These are phyloP conservation scores for Emydura subglobosa DNA, from an alignment of 2,113 vertebrate species.

Conservation along the genomic window DNA sequence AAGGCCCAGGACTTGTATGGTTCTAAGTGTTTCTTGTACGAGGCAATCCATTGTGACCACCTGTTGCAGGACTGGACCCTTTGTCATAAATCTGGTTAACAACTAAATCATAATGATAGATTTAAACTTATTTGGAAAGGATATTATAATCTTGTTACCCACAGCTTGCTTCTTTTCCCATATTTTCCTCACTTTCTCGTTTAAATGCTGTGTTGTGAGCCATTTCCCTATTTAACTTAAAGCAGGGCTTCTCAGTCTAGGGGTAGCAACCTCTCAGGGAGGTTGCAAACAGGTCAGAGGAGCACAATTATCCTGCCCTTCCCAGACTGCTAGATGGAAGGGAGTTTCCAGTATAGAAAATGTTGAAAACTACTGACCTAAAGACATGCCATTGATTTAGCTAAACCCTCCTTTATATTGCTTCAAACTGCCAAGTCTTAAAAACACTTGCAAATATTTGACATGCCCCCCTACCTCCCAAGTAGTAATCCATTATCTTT, in stretches of 20 bases:
- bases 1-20: accelerated
- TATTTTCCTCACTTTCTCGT: neutral
- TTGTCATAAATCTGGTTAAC: neutral
- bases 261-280: neutral
- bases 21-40: accelerated
- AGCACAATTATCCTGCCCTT: neutral
- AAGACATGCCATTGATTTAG: neutral
- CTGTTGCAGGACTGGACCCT: neutral
- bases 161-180: neutral
- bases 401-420: neutral
- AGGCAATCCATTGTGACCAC: accelerated
- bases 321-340: neutral
- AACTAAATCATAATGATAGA: neutral
- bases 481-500: neutral
- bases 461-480: neutral
- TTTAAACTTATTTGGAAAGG: neutral
- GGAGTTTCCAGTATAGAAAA: neutral
- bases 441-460: neutral
- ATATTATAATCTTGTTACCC: accelerated
- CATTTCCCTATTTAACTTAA: neutral
- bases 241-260: neutral
- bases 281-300: neutral
- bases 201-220: neutral
- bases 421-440: neutral
- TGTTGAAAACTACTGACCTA: neutral